Conservation (phyloP, 2,888 invertebrate genomes). For the Oscheius sp. region DNA sequence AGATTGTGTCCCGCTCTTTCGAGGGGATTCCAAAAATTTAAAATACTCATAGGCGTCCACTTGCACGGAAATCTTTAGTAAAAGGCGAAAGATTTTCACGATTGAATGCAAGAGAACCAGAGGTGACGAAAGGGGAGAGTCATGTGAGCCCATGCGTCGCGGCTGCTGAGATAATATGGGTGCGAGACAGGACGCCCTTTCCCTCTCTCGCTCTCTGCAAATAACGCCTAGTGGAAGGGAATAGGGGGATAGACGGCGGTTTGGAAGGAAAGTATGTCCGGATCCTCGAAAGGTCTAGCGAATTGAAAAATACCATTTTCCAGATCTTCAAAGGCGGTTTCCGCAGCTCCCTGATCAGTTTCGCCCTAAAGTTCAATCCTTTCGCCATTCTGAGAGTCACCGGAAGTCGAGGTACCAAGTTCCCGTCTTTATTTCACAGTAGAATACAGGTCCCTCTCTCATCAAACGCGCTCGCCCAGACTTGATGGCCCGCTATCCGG, state of each 20-base stretch:
- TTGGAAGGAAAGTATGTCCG: no score
- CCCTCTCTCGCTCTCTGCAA: neutral
- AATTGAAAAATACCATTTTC: neutral
- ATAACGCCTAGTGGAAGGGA: no score
- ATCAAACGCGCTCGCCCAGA: constrained; percentile 89
- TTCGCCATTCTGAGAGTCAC: constrained; percentile 88
- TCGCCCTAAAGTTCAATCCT: constrained; percentile 87
- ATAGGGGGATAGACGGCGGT: no score
- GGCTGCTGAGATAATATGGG: constrained; percentile 72
- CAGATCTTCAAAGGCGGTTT: constrained; percentile 21
- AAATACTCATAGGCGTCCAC: constrained; percentile 36
- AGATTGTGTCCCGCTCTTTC: constrained; percentile 29
- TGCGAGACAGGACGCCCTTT: constrained; percentile 77
- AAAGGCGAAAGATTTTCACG: constrained; percentile 70
- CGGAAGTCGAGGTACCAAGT: constrained; percentile 82
- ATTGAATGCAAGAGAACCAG: constrained; percentile 42
- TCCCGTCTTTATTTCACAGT: neutral
- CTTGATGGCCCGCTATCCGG: constrained; percentile 85
- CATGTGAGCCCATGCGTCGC: no score
- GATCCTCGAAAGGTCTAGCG: no score
- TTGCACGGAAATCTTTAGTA: constrained; percentile 69
- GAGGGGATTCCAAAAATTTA: constrained; percentile 37
- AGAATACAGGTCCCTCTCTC: constrained; percentile 83
- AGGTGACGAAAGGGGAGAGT: neutral
- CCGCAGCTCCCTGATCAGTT: constrained; percentile 79